These are phyloP conservation scores for Silurus aristotelis DNA, from an alignment of 2,797 vertebrate species.

Conservation along the genomic window DNA sequence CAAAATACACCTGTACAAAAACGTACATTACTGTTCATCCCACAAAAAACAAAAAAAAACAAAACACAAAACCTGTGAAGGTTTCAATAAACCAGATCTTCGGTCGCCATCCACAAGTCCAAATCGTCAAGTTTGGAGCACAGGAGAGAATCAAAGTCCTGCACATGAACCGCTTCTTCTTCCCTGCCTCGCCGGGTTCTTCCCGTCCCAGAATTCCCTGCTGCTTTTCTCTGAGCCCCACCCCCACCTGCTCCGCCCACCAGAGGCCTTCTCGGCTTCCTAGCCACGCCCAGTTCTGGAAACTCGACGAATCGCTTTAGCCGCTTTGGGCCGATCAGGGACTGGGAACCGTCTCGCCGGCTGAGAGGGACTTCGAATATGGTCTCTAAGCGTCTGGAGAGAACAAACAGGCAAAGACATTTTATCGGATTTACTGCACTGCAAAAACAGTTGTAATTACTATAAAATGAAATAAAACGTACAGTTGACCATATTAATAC, in stretches of 20 bases:
- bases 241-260: constrained; percentile 47
- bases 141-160: constrained; percentile 74
- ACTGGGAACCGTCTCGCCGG: constrained; percentile 78
- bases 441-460: too few relatives aligned
- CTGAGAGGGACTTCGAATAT: constrained; percentile 85
- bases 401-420: background rate
- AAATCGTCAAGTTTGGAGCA: constrained; percentile 76
- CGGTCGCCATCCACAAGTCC: constrained; percentile 64
- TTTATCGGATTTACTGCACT: too few relatives aligned
- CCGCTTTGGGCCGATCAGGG: constrained; percentile 81
- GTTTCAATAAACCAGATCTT: constrained; percentile 63
- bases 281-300: constrained; percentile 76
- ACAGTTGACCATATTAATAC: background rate
- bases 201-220: constrained; percentile 46
- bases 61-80: background rate
- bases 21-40: background rate
- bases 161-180: constrained; percentile 55
- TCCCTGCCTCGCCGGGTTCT: constrained; percentile 67
- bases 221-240: constrained; percentile 59
- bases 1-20: background rate
- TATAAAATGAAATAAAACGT: background rate
- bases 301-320: constrained; percentile 84
- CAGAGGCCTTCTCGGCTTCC: constrained; percentile 74
- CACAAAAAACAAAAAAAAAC: too few relatives aligned
- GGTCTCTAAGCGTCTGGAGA: constrained; percentile 84